phyloP scores from a whole-genome alignment of 1,140 invertebrate genomes.

The Riptortus pedestris region DNA sequence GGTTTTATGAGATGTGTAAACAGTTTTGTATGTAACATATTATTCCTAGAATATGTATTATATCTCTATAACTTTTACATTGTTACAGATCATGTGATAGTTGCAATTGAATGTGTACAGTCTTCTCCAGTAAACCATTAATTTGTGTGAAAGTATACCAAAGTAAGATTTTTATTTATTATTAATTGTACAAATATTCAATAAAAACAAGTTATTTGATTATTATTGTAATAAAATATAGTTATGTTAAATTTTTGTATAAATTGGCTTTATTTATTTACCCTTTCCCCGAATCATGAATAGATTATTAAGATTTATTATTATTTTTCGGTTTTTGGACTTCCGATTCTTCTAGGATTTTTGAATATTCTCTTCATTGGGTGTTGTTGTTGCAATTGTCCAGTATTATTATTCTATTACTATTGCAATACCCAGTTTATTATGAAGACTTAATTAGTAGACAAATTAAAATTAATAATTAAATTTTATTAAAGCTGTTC shows the following conservation, averaged over 20 bases:
- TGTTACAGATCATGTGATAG: not conserved
- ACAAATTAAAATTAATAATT: too few species aligned
- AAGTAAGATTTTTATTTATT: slow-evolving; percentile 16
- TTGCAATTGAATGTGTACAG: not conserved
- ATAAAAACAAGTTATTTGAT: slow-evolving; percentile 1
- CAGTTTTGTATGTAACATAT: not conserved
- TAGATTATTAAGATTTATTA: too few species aligned
- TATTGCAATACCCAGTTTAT: too few species aligned
- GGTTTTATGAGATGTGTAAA: not conserved
- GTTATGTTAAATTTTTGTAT: not conserved
- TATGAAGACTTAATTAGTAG: too few species aligned
- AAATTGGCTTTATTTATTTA: too few species aligned
- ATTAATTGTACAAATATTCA: slow-evolving; percentile 19
- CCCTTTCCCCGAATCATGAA: too few species aligned
- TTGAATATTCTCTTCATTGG: too few species aligned
- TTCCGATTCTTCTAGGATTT: too few species aligned
- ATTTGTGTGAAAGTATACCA: slow-evolving; percentile 14
- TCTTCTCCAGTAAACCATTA: not conserved
- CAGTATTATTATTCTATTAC: too few species aligned
- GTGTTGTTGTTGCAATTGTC: too few species aligned
- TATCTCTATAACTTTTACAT: not conserved
- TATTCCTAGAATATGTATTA: not conserved
- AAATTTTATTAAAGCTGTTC: too few species aligned
- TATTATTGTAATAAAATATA: slow-evolving; percentile 13
- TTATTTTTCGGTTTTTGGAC: too few species aligned